Percentiles rank a stretch among this genome's conserved stretches.
phyloP scores from a whole-genome alignment of 2,113 vertebrate genomes.

The Callopanchax toddi region DNA sequence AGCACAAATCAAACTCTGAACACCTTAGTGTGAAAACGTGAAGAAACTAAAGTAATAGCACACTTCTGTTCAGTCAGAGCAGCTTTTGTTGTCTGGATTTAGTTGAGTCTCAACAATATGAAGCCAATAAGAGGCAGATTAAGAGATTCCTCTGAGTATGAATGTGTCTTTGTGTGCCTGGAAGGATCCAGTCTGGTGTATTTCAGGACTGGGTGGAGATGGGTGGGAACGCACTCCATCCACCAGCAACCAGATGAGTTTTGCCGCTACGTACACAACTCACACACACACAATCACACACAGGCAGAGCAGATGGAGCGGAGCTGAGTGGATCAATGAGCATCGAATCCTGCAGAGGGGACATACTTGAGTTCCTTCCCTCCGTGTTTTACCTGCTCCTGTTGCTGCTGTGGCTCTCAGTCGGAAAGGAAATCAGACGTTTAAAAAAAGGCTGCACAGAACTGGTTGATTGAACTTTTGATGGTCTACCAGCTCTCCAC shows the following conservation, averaged over 20 bases:
- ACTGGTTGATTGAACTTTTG: constrained; percentile 67
- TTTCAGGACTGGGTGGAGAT: constrained; percentile 72
- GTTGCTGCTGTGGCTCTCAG: constrained; percentile 33
- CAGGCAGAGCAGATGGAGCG: constrained; percentile 25
- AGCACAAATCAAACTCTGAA: no score
- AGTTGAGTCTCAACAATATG: constrained; percentile 17
- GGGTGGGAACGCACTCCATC: constrained; percentile 57
- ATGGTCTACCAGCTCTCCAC: constrained; percentile 78
- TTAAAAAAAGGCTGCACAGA: constrained; percentile 36
- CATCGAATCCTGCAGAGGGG: no score
- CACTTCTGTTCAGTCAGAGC: no score
- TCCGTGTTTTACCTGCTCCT: constrained; percentile 12
- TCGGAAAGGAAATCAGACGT: constrained; percentile 63
- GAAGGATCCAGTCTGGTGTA: constrained; percentile 45
- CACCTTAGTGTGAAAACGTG: not conserved
- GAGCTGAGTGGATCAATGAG: constrained; percentile 37
- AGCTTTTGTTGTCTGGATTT: not conserved
- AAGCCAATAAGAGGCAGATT: constrained; percentile 22
- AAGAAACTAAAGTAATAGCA: no score
- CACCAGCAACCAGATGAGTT: constrained; percentile 39
- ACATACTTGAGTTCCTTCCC: no score
- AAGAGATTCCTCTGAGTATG: constrained; percentile 13
- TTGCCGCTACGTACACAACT: not conserved
- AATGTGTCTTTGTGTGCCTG: constrained; percentile 28
- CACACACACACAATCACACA: constrained; percentile 13